These are phyloP conservation scores for Acanthacorydalis orientalis DNA, from an alignment of 2,888 invertebrate species.

Conservation along the genomic window DNA sequence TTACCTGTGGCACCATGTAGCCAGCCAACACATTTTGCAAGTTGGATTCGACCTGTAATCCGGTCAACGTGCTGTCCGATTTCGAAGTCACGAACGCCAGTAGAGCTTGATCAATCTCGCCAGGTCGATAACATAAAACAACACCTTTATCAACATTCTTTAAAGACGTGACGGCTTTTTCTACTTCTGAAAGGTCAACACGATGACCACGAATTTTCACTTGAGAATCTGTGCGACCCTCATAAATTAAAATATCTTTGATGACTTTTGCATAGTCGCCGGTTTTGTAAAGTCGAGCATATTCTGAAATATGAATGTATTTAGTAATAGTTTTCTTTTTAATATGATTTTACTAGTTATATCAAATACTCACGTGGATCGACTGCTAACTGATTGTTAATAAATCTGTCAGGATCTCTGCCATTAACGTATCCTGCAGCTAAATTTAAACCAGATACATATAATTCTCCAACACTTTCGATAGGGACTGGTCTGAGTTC, in stretches of 20 bases:
- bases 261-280: constrained; percentile 67
- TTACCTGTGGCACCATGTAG: constrained; percentile 68
- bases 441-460: constrained; percentile 64
- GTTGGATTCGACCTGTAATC: constrained; percentile 44
- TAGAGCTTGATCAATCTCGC: constrained; percentile 52
- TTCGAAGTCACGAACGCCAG: constrained; percentile 42
- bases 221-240: constrained; percentile 75
- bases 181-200: constrained; percentile 72
- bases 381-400: constrained; percentile 54
- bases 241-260: constrained; percentile 48
- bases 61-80: constrained; percentile 28
- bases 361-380: constrained; percentile 32
- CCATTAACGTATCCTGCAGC: constrained; percentile 67
- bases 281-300: constrained; percentile 58
- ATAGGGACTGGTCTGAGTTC: constrained; percentile 53
- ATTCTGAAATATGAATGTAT: constrained; percentile 29
- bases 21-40: constrained; percentile 46
- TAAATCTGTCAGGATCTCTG: constrained; percentile 54
- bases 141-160: constrained; percentile 56
- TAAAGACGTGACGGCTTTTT: constrained; percentile 46
- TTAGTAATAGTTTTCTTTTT: not conserved
- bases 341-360: not conserved
- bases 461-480: constrained; percentile 65
- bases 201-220: constrained; percentile 62
- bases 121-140: constrained; percentile 64